A percentile compares a stretch with the other conserved stretches of the same genome.
Evolutionary conservation across 2,888 invertebrate species (phyloP).

Genomic region (Heterodera filipjevi): DNA sequence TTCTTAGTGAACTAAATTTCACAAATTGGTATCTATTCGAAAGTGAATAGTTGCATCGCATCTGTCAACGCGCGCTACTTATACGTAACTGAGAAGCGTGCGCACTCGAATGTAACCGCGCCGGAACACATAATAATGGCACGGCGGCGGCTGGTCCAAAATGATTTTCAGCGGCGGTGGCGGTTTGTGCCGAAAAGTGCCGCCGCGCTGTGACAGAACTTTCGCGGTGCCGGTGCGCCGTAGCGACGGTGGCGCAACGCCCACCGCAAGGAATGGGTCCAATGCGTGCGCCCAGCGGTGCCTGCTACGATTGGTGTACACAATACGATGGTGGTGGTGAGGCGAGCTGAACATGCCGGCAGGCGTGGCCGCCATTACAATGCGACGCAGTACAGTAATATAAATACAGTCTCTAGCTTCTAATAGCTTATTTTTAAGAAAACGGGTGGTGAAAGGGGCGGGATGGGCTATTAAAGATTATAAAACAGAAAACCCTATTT

Average conservation of each 20-base stretch:
- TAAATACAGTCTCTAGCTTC: no score
- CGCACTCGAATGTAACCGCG: background rate
- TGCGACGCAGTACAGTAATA: background rate
- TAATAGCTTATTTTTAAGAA: no score
- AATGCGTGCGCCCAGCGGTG: constrained; percentile 8
- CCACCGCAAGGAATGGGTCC: constrained; percentile 6
- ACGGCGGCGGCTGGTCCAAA: constrained; percentile 3
- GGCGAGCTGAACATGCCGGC: background rate
- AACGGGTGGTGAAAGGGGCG: no score
- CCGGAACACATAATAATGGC: constrained; percentile 22
- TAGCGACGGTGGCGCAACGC: constrained; percentile 3
- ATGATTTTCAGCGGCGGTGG: background rate
- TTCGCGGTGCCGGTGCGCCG: background rate
- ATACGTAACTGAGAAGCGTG: background rate
- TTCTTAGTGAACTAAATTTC: no score
- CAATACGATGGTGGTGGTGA: background rate
- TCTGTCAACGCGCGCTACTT: background rate
- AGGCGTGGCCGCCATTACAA: background rate
- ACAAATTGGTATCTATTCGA: background rate
- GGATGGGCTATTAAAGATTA: no score
- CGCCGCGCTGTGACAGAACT: background rate
- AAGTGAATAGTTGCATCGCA: background rate
- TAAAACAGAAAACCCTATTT: no score
- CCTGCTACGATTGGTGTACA: constrained; percentile 3
- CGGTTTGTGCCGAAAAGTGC: background rate